Evolutionary conservation across 2,888 invertebrate species (phyloP).

Genomic region (Synergus umbraculus): DNA sequence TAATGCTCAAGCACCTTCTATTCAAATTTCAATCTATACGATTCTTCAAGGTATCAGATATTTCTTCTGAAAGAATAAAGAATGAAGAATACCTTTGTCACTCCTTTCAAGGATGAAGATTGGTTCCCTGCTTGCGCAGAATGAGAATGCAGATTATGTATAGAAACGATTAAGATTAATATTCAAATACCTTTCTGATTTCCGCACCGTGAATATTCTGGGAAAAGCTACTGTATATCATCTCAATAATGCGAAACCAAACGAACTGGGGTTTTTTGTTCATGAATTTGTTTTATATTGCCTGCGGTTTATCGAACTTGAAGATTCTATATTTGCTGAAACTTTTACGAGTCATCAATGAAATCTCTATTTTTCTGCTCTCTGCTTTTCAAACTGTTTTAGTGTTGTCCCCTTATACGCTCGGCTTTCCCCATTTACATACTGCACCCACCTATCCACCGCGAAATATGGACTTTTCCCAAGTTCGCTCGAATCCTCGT

Average conservation of each 20-base stretch:
- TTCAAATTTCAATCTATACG: constrained; percentile 4
- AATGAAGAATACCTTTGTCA: neutral
- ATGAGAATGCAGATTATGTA: neutral
- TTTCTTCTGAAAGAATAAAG: neutral
- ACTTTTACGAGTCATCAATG: constrained; percentile 3
- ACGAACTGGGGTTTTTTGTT: neutral
- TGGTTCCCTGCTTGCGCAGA: neutral
- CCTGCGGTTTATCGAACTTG: neutral
- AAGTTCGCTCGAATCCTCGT: constrained; percentile 44
- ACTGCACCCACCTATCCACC: constrained; percentile 47
- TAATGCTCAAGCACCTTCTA: neutral
- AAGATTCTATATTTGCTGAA: neutral
- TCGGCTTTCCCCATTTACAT: constrained; percentile 59
- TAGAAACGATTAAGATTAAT: neutral
- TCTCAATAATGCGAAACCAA: neutral
- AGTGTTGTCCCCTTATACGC: constrained; percentile 57
- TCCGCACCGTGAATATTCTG: neutral
- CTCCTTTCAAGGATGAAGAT: neutral
- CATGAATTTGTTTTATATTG: constrained; percentile 5
- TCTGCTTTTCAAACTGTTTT: neutral
- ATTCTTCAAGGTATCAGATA: neutral
- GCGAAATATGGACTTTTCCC: constrained; percentile 54
- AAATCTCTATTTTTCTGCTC: neutral
- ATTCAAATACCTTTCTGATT: neutral
- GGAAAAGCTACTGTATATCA: neutral